Evolutionary conservation across 2,797 vertebrate species (phyloP), one percentile per base, ranked within the genome.

Genomic region (Malacoraja senta): DNA sequence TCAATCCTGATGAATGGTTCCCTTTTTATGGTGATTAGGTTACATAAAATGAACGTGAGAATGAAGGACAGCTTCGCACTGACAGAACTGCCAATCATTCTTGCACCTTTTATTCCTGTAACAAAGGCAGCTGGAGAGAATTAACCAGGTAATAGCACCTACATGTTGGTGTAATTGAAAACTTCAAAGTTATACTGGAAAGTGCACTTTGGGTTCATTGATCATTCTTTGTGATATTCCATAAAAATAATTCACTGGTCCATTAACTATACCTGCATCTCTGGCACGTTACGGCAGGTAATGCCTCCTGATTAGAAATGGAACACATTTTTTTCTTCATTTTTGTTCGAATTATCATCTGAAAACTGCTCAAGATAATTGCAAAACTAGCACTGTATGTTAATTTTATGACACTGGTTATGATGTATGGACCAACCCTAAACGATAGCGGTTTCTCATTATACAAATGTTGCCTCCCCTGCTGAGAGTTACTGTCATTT

Each of bases 251-350:
- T 78, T 32, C 35, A 93, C 24, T 10, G 2, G 93, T 44, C 78
- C n/a, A 68, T 93, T 93, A 84, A 88, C 80, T 61, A 83, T 58
- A 71, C 44, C 79, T 80, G 44, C 61, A 29, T 93, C 79, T 19
- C 19, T 65, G 17, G 58, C 63, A 84, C 35, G 38, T 44, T 44
- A 53, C 24, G 68, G 72, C 90, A 76, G 24, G 81, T 81, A 86
- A 32, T 76, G 29, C 21, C 26, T 93, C 74, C 65, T 61, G 29
- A 88, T 83, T 86, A 26, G 53, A 61, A 76, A 63, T 88, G 24
- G 63, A 84, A 90, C 83, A 76, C 21, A 93, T 77, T 86, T 93
- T 44, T 13, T 3, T 63, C 44, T 84, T 74, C 1, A 92, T 74
- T 74, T 72, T 91, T 74, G 35, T 91, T 91, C 38, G 61, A 90